Evolutionary conservation across 2,797 vertebrate species (phyloP).

Genomic region (Aselliscus stoliczkanus): DNA sequence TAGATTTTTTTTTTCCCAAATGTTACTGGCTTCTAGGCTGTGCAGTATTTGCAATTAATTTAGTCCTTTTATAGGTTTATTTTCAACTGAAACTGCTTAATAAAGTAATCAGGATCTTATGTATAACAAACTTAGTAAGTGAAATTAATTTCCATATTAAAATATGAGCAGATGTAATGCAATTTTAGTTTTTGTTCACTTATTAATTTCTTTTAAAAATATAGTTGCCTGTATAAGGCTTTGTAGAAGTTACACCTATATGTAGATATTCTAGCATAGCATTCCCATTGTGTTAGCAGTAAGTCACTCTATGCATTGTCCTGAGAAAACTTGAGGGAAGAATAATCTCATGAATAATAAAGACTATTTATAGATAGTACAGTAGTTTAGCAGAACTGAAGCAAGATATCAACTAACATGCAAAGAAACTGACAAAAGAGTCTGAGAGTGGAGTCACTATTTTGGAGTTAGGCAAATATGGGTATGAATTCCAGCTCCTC

Average conservation of each 20-base stretch:
- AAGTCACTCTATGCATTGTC: not conserved
- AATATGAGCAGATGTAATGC: not conserved
- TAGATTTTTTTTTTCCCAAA: not conserved
- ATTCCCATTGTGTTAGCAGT: not conserved
- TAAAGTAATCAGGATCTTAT: conserved; percentile 37
- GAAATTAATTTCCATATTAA: conserved; percentile 42
- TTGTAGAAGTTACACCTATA: not conserved
- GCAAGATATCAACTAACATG: not conserved
- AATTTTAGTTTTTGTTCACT: conserved; percentile 34
- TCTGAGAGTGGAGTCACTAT: not conserved
- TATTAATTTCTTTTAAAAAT: conserved; percentile 8
- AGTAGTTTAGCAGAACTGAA: not conserved
- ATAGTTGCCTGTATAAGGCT: conserved; percentile 4
- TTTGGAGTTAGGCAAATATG: not conserved
- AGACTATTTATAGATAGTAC: not conserved
- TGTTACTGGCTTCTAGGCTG: not conserved
- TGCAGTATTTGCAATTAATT: conserved; percentile 24
- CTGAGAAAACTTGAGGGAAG: not conserved
- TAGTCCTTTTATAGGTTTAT: conserved; percentile 43
- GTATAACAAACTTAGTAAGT: conserved; percentile 45
- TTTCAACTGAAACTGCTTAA: conserved; percentile 29
- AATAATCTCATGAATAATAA: not conserved
- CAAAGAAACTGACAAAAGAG: not conserved
- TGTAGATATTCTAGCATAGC: not conserved
- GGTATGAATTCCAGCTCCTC: not conserved